Evolutionary conservation across 2,888 invertebrate genomes (phyloP).

Genomic region (Polydesmus complanatus): DNA sequence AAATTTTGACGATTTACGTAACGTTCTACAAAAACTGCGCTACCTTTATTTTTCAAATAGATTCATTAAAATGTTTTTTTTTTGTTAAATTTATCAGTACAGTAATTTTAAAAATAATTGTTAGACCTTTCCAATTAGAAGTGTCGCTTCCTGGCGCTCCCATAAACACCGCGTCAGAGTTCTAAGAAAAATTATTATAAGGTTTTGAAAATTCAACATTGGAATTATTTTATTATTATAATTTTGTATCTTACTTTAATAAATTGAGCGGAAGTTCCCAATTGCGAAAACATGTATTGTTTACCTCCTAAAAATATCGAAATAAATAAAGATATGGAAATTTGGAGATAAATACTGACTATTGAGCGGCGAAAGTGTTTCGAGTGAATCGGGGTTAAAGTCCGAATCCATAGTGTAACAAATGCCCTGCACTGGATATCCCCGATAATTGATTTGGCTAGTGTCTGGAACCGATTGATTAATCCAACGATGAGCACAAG

Average conservation of each 20-base stretch:
- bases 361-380: slow-evolving; percentile 4
- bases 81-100: too few relatives aligned
- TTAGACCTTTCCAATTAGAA: too few relatives aligned
- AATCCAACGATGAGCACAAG: slow-evolving; percentile 34
- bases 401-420: slow-evolving; percentile 26
- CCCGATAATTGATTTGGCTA: too few relatives aligned
- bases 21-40: neutral
- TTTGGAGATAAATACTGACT: neutral
- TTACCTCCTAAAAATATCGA: neutral
- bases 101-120: too few relatives aligned
- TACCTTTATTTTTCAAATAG: too few relatives aligned
- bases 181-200: too few relatives aligned
- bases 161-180: too few relatives aligned
- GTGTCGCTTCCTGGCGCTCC: too few relatives aligned
- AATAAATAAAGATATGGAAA: neutral
- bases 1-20: neutral
- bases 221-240: too few relatives aligned
- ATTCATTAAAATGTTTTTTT: too few relatives aligned
- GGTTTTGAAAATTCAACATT: too few relatives aligned
- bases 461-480: slow-evolving; percentile 19
- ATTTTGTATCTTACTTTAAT: slow-evolving; percentile 8
- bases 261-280: slow-evolving; percentile 12
- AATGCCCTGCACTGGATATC: slow-evolving; percentile 27
- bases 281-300: slow-evolving; percentile 1
- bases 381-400: neutral